Percentiles rank a stretch among this genome's conserved stretches.
Evolutionary conservation across 1,140 invertebrate species (phyloP).

Genomic region (Eurosta solidaginis): DNA sequence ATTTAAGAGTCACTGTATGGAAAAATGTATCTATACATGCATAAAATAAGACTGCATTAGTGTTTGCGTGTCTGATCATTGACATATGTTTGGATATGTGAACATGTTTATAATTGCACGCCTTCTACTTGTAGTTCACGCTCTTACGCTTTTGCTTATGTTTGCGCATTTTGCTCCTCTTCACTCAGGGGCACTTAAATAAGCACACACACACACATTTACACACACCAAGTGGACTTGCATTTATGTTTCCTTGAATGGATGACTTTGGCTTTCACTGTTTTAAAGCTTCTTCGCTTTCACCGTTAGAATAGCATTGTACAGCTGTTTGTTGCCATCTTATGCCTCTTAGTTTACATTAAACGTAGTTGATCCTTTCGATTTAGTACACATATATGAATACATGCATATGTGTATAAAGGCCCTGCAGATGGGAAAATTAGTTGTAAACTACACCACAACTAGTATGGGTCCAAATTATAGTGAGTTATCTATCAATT

Average conservation of each 20-base stretch:
- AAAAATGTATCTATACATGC: too few species aligned
- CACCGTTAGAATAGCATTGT: background rate
- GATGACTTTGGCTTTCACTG: background rate
- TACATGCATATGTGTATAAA: background rate
- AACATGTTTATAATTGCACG: too few species aligned
- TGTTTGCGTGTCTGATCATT: background rate
- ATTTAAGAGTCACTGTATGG: too few species aligned
- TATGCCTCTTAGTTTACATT: background rate
- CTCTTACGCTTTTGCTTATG: slow-evolving; percentile 6
- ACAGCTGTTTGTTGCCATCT: background rate
- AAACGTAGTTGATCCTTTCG: background rate
- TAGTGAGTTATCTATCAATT: too few species aligned
- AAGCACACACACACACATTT: background rate
- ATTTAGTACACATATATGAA: background rate
- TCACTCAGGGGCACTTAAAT: background rate
- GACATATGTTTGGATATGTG: too few species aligned
- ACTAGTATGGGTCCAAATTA: too few species aligned
- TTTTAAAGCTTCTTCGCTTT: background rate
- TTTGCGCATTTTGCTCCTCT: slow-evolving; percentile 15
- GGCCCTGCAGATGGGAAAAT: too few species aligned
- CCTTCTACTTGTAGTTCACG: background rate
- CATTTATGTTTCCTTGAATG: background rate
- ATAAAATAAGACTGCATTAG: background rate
- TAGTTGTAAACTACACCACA: too few species aligned
- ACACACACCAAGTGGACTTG: background rate